These are phyloP conservation scores for Crocodylus rhombifer DNA, from an alignment of 2,797 vertebrate species.

Conservation along the genomic window DNA sequence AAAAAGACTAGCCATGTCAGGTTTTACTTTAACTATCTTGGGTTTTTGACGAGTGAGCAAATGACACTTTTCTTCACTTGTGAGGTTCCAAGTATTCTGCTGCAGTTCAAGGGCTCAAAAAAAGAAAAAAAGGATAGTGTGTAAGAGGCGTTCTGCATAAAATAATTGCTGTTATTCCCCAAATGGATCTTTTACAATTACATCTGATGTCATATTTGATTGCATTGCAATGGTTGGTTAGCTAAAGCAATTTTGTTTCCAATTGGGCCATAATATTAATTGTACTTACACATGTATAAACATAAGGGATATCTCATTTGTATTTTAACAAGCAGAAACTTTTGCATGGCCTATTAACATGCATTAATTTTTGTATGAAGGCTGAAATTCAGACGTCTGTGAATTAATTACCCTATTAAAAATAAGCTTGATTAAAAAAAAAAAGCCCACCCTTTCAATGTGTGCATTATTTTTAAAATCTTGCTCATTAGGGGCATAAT, in stretches of 20 bases:
- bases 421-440: background rate
- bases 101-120: conserved; percentile 25
- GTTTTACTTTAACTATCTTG: conserved; percentile 25
- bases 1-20: conserved; percentile 56
- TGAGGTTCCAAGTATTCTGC: conserved; percentile 65
- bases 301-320: conserved; percentile 70
- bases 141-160: conserved; percentile 53
- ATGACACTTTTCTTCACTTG: conserved; percentile 39
- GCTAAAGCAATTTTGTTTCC: conserved; percentile 80
- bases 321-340: conserved; percentile 71
- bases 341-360: conserved; percentile 69
- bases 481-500: background rate
- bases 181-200: conserved; percentile 75
- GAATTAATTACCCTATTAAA: conserved; percentile 59
- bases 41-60: background rate
- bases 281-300: conserved; percentile 80
- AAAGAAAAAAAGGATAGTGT: background rate
- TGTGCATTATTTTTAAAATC: background rate
- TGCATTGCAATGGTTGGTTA: conserved; percentile 83
- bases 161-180: conserved; percentile 79
- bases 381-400: conserved; percentile 35
- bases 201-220: conserved; percentile 78
- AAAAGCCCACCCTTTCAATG: background rate
- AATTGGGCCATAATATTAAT: conserved; percentile 75
- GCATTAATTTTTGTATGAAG: conserved; percentile 50